These are phyloP conservation scores for Clarias batrachus DNA, from an alignment of 2,113 vertebrate genomes.

Conservation along the genomic window DNA sequence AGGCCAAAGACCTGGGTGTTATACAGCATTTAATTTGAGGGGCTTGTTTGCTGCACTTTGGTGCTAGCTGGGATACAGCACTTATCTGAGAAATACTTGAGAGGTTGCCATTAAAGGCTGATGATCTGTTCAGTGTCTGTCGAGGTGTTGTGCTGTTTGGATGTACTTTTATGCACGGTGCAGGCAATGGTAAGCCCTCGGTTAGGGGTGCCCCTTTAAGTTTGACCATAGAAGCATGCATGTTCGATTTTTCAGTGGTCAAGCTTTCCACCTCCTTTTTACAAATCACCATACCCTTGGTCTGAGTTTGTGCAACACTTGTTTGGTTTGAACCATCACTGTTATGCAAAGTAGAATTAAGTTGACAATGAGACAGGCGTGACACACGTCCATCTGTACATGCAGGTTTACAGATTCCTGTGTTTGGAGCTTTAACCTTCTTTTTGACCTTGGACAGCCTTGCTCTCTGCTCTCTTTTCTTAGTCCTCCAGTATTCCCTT, in stretches of 20 bases:
- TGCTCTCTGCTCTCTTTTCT: conserved; percentile 77
- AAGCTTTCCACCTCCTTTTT: conserved; percentile 34
- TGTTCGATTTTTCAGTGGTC: conserved; percentile 36
- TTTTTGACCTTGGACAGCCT: conserved; percentile 59
- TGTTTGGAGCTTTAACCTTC: conserved; percentile 30
- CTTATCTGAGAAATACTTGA: conserved; percentile 51
- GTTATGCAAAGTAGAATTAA: conserved; percentile 42
- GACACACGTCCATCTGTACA: conserved; percentile 7
- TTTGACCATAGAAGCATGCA: conserved; percentile 49
- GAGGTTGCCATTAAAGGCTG: conserved; percentile 55
- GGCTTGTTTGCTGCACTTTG: conserved; percentile 48
- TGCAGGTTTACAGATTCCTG: conserved; percentile 23
- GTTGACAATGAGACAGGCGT: conserved; percentile 30
- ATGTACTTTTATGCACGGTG: conserved; percentile 46
- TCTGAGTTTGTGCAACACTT: conserved; percentile 30
- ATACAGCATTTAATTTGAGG: conserved; percentile 41
- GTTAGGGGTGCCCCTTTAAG: conserved; percentile 46
- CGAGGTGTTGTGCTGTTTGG: conserved; percentile 19
- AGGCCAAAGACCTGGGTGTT: conserved; percentile 47
- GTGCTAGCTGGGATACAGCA: conserved; percentile 53
- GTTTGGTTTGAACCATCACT: conserved; percentile 47
- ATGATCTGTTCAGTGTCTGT: conserved; percentile 32
- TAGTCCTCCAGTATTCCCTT: conserved; percentile 77
- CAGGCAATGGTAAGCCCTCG: conserved; percentile 62
- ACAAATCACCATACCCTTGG: conserved; percentile 27